A percentile compares a stretch with the other conserved stretches of the same genome.
These are phyloP conservation scores for Mesorhabditis belari DNA, from an alignment of 2,888 invertebrate species.

Conservation along the genomic window DNA sequence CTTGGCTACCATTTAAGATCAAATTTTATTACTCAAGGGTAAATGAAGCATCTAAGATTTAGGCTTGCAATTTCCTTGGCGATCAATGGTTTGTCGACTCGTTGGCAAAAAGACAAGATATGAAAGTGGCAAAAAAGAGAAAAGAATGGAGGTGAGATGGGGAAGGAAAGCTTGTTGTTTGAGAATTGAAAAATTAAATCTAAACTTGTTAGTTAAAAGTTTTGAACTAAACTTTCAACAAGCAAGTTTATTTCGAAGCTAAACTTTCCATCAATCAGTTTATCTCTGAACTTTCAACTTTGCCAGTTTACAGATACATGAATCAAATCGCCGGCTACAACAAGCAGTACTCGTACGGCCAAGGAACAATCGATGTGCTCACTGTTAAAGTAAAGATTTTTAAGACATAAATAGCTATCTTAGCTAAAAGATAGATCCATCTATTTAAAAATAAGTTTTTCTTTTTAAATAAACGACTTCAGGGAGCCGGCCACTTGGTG, in stretches of 20 bases:
- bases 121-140: slow-evolving; percentile 17
- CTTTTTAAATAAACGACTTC: neutral
- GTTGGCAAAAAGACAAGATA: slow-evolving; percentile 16
- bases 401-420: neutral
- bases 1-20: too few relatives aligned
- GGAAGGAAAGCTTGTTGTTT: too few relatives aligned
- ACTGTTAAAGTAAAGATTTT: slow-evolving; percentile 26
- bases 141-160: slow-evolving; percentile 19
- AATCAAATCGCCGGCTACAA: slow-evolving; percentile 39
- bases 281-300: too few relatives aligned
- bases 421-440: neutral
- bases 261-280: too few relatives aligned
- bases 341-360: slow-evolving; percentile 29
- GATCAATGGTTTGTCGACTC: slow-evolving; percentile 46
- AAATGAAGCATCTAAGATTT: slow-evolving; percentile 45
- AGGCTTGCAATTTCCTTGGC: slow-evolving; percentile 40
- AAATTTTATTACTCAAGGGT: neutral
- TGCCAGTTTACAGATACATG: slow-evolving; percentile 12
- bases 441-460: neutral
- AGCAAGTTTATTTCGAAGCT: too few relatives aligned
- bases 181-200: too few relatives aligned
- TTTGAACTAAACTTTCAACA: too few relatives aligned
- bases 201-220: too few relatives aligned
- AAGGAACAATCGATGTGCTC: slow-evolving; percentile 30
- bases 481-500: slow-evolving; percentile 72